Conservation (phyloP, 2,888 invertebrate species). For the Parnassius mnemosyne region DNA sequence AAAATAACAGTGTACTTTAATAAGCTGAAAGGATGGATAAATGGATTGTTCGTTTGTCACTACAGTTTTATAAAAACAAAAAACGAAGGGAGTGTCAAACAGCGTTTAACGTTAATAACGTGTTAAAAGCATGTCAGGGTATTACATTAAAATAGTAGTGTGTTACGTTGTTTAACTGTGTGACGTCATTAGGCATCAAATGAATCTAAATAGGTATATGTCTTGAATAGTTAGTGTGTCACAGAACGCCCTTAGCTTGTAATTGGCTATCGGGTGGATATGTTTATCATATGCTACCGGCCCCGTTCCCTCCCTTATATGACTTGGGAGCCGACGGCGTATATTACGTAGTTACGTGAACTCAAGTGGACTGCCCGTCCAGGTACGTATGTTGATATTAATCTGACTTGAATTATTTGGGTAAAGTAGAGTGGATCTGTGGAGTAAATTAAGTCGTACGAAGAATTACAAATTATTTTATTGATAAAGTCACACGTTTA, state of each 20-base stretch:
- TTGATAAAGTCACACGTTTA: slow-evolving; percentile 10
- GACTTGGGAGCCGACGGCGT: slow-evolving; percentile 26
- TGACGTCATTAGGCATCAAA: neutral
- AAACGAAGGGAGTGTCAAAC: too few species aligned
- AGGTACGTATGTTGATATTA: slow-evolving; percentile 17
- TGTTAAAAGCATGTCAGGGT: neutral
- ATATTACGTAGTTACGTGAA: slow-evolving; percentile 12
- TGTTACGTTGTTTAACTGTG: neutral
- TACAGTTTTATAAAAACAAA: too few species aligned
- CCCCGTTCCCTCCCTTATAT: slow-evolving; percentile 38
- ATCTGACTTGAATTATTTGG: slow-evolving; percentile 21
- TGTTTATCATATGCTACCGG: slow-evolving; percentile 44
- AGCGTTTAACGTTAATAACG: too few species aligned
- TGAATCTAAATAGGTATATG: slow-evolving; percentile 13
- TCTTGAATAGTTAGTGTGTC: slow-evolving; percentile 17
- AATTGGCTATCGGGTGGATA: slow-evolving; percentile 33
- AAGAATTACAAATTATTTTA: slow-evolving; percentile 12
- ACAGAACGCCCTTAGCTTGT: slow-evolving; percentile 27
- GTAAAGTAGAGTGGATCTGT: slow-evolving; percentile 2
- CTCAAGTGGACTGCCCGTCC: slow-evolving; percentile 7
- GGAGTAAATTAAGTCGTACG: slow-evolving; percentile 10
- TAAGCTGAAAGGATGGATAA: too few species aligned
- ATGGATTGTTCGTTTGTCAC: too few species aligned
- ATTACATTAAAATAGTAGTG: neutral
- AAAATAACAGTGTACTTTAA: too few species aligned